Evolutionary conservation across 1,140 invertebrate genomes (phyloP).

Genomic region (Pseudomyrmex sp.): DNA sequence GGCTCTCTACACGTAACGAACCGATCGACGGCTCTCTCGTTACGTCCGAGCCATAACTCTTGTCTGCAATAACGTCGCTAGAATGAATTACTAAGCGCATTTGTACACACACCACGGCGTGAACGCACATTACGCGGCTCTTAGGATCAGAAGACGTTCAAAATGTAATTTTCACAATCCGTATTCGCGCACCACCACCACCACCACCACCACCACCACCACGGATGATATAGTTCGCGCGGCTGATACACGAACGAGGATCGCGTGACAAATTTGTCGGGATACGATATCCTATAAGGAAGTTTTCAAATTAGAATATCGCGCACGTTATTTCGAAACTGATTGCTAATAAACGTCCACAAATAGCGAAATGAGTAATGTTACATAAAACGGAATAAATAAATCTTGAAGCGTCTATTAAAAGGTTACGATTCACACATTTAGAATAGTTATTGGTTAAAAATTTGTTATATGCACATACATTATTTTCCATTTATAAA

Average conservation of each 20-base stretch:
- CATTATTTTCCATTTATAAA: too few species aligned
- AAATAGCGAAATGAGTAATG: slow-evolving; percentile 25
- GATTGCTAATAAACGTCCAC: neutral
- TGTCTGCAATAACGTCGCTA: slow-evolving; percentile 62
- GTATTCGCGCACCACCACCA: neutral
- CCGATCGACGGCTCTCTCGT: slow-evolving; percentile 68
- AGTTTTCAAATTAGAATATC: slow-evolving; percentile 18
- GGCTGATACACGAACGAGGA: neutral
- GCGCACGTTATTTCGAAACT: slow-evolving; percentile 3
- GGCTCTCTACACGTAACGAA: slow-evolving; percentile 59
- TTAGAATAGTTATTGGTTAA: too few species aligned
- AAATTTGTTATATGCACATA: too few species aligned
- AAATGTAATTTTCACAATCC: slow-evolving; percentile 49
- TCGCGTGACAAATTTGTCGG: slow-evolving; percentile 26
- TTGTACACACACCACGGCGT: slow-evolving; percentile 35
- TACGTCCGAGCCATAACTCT: slow-evolving; percentile 68
- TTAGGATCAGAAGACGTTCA: slow-evolving; percentile 64
- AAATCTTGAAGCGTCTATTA: slow-evolving; percentile 27
- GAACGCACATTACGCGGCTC: slow-evolving; percentile 60
- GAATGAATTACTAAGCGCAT: slow-evolving; percentile 66
- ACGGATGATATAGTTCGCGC: too few species aligned
- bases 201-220: neutral
- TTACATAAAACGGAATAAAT: slow-evolving; percentile 3
- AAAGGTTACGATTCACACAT: neutral
- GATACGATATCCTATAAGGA: slow-evolving; percentile 6